A percentile compares a stretch with the other conserved stretches of the same genome.
Conservation (phyloP, 2,113 vertebrate genomes). For the Oriolus oriolus region DNA sequence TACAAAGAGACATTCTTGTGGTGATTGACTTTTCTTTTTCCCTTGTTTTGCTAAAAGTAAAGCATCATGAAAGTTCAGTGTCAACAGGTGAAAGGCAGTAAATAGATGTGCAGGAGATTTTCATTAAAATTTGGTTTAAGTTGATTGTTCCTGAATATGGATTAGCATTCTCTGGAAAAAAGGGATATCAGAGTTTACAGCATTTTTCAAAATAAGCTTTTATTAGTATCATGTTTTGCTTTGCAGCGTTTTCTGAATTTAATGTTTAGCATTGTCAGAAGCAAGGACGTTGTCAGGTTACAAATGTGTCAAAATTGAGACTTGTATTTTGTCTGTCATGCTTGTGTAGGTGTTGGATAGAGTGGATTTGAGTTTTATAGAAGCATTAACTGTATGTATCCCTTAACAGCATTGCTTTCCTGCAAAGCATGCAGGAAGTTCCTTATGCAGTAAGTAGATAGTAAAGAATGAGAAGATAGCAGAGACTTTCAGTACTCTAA, state of each 20-base stretch:
- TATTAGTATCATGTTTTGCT: background rate
- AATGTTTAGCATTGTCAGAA: background rate
- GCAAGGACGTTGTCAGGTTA: background rate
- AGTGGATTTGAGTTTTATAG: background rate
- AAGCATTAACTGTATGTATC: background rate
- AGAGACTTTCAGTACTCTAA: background rate
- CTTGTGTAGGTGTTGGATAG: background rate
- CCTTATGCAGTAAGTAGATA: background rate
- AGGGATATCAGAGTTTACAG: background rate
- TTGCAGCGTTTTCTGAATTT: background rate
- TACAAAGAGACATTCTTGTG: background rate
- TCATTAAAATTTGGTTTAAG: background rate
- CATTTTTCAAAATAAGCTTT: background rate
- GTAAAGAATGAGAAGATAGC: background rate
- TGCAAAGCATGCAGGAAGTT: background rate
- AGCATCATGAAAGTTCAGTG: background rate
- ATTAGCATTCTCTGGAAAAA: background rate
- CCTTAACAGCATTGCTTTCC: background rate
- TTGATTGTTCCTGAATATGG: background rate
- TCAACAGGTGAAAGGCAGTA: background rate
- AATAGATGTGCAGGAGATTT: background rate
- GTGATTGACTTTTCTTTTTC: background rate
- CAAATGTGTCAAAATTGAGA: background rate
- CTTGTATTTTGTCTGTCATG: background rate
- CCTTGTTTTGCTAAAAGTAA: background rate